These are phyloP conservation scores for Opisthograptis luteolata DNA, from an alignment of 2,888 invertebrate species.

Conservation along the genomic window DNA sequence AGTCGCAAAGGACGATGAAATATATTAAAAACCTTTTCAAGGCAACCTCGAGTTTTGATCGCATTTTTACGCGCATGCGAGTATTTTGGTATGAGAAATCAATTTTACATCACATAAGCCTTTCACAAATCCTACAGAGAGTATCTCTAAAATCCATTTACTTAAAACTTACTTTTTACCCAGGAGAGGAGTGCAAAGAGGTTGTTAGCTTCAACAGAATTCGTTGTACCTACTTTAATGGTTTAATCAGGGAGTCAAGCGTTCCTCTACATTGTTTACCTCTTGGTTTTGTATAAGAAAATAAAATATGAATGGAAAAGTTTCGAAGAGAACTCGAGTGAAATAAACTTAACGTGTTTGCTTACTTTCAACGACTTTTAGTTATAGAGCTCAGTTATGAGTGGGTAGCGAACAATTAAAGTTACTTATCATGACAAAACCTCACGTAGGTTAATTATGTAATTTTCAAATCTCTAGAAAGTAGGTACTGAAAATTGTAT, in stretches of 20 bases:
- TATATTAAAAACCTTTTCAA: neutral
- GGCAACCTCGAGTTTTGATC: neutral
- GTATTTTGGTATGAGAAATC: constrained; percentile 11
- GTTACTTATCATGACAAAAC: too few species aligned
- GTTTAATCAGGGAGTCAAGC: constrained; percentile 22
- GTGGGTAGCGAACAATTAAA: too few species aligned
- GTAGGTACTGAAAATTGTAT: too few species aligned
- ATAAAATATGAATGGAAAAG: constrained; percentile 6
- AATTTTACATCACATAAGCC: constrained; percentile 19
- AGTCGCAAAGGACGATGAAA: neutral
- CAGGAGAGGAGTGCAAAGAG: constrained; percentile 24
- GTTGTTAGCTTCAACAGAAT: constrained; percentile 18
- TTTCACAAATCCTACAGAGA: constrained; percentile 10
- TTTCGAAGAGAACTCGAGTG: neutral
- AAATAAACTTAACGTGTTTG: neutral
- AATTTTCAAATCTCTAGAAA: too few species aligned
- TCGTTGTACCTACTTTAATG: constrained; percentile 18
- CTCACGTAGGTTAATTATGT: too few species aligned
- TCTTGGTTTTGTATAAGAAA: constrained; percentile 16
- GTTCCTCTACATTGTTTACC: constrained; percentile 14
- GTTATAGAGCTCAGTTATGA: too few species aligned
- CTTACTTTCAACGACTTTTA: neutral
- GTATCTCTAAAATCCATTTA: constrained; percentile 24
- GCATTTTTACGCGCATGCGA: constrained; percentile 3
- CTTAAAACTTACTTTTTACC: constrained; percentile 17